Base-by-base conservation (phyloP, 2,113 vertebrate species). In the Periophthalmus modestus region DNA sequence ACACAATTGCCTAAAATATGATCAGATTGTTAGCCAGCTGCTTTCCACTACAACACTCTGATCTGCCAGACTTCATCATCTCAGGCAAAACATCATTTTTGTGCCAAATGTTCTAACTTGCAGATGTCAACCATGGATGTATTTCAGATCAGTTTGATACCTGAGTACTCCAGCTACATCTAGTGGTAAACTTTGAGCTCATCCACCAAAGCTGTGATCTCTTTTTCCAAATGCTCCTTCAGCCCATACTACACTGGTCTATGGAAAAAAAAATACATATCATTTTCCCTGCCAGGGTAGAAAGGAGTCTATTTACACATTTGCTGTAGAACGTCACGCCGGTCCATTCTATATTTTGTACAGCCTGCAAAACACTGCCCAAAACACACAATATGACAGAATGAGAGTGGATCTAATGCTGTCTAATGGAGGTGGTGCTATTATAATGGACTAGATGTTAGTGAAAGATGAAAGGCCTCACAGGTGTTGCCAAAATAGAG, bases 101-200 rank as follows among this genome's bases (percentile, higher is more conserved):
- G 39, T 7, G 28, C 24, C 28, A 34, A 62, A 62, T 34, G 6
- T 16, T 34, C 2, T 16, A 24, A 6, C 23, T 33, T 15, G 15
- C 5, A 13, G 28, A 61, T 18, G 23, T 61, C 58, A 61, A 23
- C 33, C 24, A 14, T 33, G 23, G 11, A 33, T 21, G 11, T 23
- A 5, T 24, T 21, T 57, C 12, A 59, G n/a, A 57, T 9, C 58
- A 33, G 5, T 15, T 59, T 13, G 18, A n/a, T 87, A 90, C 85
- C 89, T 87, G 93, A 86, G 89, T 88, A 70, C 84, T 92, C 92
- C 82, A 94, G 93, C 92, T 93, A 92, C 92, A 93, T 88, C 92
- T 93, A 94, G 92, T 93, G 93, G 90, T 85, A 88, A 82, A 82
- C 68, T 75, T 80, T 74, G 50, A 80, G 58, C 52, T 52, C 48